Conservation (phyloP, 2,797 vertebrate genomes). For the Macrochelys suwanniensis region DNA sequence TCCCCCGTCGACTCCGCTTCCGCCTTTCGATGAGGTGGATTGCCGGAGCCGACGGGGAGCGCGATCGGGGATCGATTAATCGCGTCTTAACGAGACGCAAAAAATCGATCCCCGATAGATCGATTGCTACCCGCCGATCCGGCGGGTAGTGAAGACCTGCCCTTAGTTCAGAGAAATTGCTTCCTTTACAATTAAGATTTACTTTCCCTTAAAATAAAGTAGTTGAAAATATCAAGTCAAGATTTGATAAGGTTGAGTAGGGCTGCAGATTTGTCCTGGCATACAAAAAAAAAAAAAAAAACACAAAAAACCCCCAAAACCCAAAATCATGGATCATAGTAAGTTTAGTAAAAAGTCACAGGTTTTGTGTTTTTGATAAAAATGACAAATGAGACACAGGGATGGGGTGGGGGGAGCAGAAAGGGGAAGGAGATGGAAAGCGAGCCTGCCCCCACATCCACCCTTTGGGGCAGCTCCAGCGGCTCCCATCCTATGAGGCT, state of each 20-base stretch:
- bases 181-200: conserved; percentile 39
- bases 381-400: neutral
- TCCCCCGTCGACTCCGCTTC: too few species aligned
- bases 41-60: too few species aligned
- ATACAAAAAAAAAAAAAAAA: too few species aligned
- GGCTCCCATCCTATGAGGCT: neutral
- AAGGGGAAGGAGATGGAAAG: neutral
- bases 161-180: conserved; percentile 43
- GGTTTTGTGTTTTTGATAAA: neutral
- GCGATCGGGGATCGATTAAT: too few species aligned
- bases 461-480: neutral
- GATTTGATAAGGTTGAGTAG: neutral
- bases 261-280: neutral
- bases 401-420: neutral
- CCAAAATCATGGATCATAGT: too few species aligned
- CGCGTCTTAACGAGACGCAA: too few species aligned
- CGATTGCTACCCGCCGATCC: too few species aligned
- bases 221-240: conserved; percentile 3
- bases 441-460: neutral
- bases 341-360: neutral
- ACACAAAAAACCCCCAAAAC: too few species aligned
- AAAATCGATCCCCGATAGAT: too few species aligned
- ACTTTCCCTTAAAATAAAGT: neutral
- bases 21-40: too few species aligned
- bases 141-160: too few species aligned